These are phyloP conservation scores for Halictus rubicundus DNA, from an alignment of 1,140 invertebrate genomes.

Conservation along the genomic window DNA sequence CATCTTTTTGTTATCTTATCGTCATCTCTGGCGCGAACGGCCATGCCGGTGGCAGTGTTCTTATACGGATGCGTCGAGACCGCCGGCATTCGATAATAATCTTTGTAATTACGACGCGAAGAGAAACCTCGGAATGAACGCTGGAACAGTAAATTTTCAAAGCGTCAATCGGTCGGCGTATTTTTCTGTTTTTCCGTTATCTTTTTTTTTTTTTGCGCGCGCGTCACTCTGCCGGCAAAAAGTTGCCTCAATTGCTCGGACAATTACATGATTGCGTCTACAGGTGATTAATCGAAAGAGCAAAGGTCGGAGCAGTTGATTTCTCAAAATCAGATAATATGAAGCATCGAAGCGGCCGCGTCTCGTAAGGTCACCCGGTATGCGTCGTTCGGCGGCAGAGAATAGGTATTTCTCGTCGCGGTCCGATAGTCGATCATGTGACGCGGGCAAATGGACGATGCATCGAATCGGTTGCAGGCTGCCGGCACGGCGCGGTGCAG, in stretches of 20 bases:
- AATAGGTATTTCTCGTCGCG: not conserved
- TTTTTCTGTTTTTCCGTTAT: conserved; percentile 20
- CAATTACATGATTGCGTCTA: not conserved
- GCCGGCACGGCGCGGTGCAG: no score
- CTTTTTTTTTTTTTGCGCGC: not conserved
- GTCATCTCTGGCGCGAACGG: conserved; percentile 16
- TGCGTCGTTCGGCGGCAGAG: not conserved
- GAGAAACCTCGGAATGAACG: no score
- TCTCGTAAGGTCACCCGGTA: not conserved
- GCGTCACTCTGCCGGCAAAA: not conserved
- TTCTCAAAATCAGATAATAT: no score
- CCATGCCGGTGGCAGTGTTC: conserved; percentile 13
- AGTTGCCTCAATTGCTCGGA: not conserved
- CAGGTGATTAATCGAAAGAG: not conserved
- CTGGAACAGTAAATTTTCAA: conserved; percentile 20
- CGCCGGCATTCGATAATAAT: no score
- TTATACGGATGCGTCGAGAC: not conserved
- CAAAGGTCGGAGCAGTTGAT: not conserved
- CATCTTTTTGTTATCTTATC: conserved; percentile 53
- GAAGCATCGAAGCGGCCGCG: not conserved
- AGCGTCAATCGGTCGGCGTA: conserved; percentile 26
- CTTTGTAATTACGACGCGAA: no score
- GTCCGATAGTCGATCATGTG: conserved; percentile 45
- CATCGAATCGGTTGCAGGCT: not conserved
- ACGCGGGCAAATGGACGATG: conserved; percentile 23